Conservation (phyloP, 1,140 invertebrate species). For the Brachionus manjavacas region DNA sequence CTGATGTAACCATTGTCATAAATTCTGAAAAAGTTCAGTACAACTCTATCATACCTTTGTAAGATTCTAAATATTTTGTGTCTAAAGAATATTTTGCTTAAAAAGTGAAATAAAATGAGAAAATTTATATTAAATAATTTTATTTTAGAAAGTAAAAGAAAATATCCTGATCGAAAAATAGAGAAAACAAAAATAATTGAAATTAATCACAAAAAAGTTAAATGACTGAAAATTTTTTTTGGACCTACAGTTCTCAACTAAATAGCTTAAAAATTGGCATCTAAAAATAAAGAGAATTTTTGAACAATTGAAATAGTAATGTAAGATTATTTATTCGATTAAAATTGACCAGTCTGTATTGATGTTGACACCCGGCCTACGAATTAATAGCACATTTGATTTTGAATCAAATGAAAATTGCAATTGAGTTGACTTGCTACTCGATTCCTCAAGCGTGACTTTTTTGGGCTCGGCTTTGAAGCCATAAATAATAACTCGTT, state of each 20-base stretch:
- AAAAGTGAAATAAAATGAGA: not conserved
- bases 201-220: not conserved
- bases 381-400: not conserved
- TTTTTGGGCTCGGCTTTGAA: not conserved
- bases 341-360: conserved; percentile 35
- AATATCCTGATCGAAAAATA: not conserved
- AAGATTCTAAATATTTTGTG: too few species aligned
- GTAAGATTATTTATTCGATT: not conserved
- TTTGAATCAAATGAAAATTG: conserved; percentile 24
- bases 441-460: not conserved
- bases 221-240: not conserved
- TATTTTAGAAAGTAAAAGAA: not conserved
- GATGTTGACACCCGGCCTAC: conserved; percentile 13
- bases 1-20: too few species aligned
- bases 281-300: not conserved
- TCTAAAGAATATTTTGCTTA: too few species aligned
- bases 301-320: not conserved
- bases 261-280: conserved; percentile 14
- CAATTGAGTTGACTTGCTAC: conserved; percentile 13
- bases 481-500: conserved; percentile 30
- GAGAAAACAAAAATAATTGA: not conserved
- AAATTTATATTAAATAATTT: not conserved
- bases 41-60: too few species aligned
- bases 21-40: too few species aligned
- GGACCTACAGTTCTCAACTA: not conserved